Base-by-base conservation (phyloP, 2,888 invertebrate genomes). In the Elmis aenea region DNA sequence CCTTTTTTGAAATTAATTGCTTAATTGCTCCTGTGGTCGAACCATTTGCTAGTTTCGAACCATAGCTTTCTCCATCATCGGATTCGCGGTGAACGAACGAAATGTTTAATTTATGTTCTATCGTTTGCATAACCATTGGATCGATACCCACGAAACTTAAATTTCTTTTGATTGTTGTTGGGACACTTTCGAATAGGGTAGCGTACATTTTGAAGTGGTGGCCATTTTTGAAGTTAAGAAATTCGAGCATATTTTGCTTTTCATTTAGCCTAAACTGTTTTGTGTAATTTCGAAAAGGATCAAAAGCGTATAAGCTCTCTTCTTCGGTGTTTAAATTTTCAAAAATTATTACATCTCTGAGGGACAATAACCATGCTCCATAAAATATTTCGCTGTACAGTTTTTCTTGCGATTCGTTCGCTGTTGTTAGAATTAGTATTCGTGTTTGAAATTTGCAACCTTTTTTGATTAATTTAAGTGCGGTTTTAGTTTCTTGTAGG, bases 11-110 rank as follows among this genome's bases (percentile, higher is more conserved):
- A 18, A 66, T 51, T 0, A 64, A 38, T 3, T 63, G 62, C 2
- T 65, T 66, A 2, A 70, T 47, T 3, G 62, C 64, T 2, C 70
- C 70, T 21, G 52, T 61, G 6, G 53, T 64, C 0, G 64, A 58
- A 1, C 68, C 69, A 46, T 69, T 64, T 2, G 52, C 42, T 12
- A 53, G 36, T 4, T 57, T 59, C 4, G 59, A 54, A 0, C 69
- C 69, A 25, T 38, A 52, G 11, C 43, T 9, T 2, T 28, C n/a
- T 5, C 15, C 26, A 25, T 38, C 39, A 3, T 15, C 5, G 2
- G 42, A 39, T 20, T 24, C 25, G 10, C 20, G 29, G 9, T 26
- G 15, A 8, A 22, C 9, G 5, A 45, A 23, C 5, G 39, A 23
- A 5, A 38, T 40, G 16, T 48, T 48, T n/a, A 46, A 28, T 11